phyloP scores from a whole-genome alignment of 2,113 vertebrate species.

The Prionailurus bengalensis region DNA sequence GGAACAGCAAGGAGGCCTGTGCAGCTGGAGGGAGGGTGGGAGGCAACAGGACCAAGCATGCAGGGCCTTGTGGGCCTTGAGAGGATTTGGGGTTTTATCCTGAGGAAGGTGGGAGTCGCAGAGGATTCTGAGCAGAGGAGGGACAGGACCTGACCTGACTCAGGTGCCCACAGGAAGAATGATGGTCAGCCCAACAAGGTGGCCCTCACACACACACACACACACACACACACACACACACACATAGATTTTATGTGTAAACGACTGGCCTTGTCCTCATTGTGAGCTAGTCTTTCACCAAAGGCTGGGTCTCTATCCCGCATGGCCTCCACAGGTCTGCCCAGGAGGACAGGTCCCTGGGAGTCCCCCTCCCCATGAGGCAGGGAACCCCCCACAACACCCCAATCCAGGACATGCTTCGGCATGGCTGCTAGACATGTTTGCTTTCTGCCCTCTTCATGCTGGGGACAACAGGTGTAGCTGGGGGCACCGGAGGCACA shows the following conservation, averaged over 20 bases:
- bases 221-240: no score
- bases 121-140: neutral
- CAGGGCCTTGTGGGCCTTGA: neutral
- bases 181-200: neutral
- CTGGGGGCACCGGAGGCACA: neutral
- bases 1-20: neutral
- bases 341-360: neutral
- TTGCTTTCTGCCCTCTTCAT: neutral
- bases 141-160: neutral
- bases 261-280: neutral
- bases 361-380: neutral
- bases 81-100: neutral
- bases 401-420: neutral
- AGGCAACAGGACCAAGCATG: neutral
- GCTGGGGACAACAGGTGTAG: neutral
- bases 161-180: neutral
- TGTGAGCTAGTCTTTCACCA: neutral
- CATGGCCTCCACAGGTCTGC: neutral
- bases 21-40: neutral
- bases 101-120: neutral
- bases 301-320: neutral
- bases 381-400: neutral
- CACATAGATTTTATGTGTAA: no score
- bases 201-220: neutral
- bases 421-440: neutral